Base-by-base conservation (phyloP, 2,113 vertebrate species). In the Phycodurus eques region DNA sequence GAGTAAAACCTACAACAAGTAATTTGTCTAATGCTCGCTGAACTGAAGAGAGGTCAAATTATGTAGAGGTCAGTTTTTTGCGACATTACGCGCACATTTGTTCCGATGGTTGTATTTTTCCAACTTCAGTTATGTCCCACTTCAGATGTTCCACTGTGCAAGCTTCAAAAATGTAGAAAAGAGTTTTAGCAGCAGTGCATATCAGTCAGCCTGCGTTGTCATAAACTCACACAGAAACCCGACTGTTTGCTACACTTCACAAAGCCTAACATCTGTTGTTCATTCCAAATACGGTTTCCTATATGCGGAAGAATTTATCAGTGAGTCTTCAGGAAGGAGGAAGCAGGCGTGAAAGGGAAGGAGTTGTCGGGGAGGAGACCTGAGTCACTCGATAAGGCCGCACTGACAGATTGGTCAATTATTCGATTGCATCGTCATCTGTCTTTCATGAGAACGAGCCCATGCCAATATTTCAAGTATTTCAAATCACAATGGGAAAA, bases 321-420 rank as follows among this genome's bases (percentile, higher is more conserved):
- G 5, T 73, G 73, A 83, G 87, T 60, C 67, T 69, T 75, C 74
- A 78, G 79, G 76, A 87, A 87, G 68, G 59, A 73, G 59, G 31
- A 61, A 53, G 53, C 20, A 9, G 56, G 54, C 47, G 54, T 42
- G 59, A 51, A 61, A 44, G 22, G 39, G 42, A 22, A 44, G 42
- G 39, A n/a, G 62, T 39, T 43, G 49, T 17, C 19, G 5, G n/a
- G n/a, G 4, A 14, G 17, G 44, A 70, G 19, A 54, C 39, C 8
- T 39, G 43, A 47, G 51, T 42, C 68, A 66, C 44, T 31, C 64
- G 54, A 75, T 68, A 42, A 47, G 44, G 12, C 43, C 42, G 4
- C 43, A 47, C 11, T 59, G 49, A 4, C 2, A 39, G 12, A 63
- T 39, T 22, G 42, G 63, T 51, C 9, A 56, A 75, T 67, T 74